phyloP scores from a whole-genome alignment of 2,888 invertebrate genomes.

The Tridacna crocea region DNA sequence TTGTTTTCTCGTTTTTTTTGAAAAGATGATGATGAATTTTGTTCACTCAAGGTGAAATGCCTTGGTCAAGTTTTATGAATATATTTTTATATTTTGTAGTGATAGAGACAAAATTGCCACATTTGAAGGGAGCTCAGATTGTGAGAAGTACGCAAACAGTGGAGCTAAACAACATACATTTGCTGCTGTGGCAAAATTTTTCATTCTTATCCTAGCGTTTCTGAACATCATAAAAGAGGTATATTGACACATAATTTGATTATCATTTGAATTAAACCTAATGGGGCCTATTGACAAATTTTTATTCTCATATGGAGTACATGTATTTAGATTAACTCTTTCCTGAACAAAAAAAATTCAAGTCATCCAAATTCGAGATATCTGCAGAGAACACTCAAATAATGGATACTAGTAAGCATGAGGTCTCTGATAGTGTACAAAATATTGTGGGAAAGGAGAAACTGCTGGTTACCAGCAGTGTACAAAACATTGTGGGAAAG shows the following conservation, averaged over 20 bases:
- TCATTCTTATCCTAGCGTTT: conserved; percentile 83
- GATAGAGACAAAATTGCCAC: conserved; percentile 23
- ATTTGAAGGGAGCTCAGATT: conserved; percentile 31
- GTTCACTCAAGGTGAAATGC: too few relatives aligned
- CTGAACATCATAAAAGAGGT: conserved; percentile 84
- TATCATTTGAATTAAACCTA: too few relatives aligned
- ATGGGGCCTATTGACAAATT: too few relatives aligned
- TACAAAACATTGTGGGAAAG: neutral
- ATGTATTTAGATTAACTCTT: too few relatives aligned
- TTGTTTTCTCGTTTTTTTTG: too few relatives aligned
- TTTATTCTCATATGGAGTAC: too few relatives aligned
- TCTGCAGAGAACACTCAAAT: too few relatives aligned
- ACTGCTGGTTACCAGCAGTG: neutral
- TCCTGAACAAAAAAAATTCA: too few relatives aligned
- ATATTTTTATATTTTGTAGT: conserved; percentile 31
- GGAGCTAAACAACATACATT: conserved; percentile 64
- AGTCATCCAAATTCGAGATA: too few relatives aligned
- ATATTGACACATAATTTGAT: conserved; percentile 1
- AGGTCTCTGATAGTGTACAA: neutral
- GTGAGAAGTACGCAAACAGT: conserved; percentile 46
- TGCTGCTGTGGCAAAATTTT: conserved; percentile 77
- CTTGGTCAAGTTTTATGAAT: too few relatives aligned
- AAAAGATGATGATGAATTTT: too few relatives aligned
- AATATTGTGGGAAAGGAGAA: neutral
- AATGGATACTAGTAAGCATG: too few relatives aligned